Percentiles rank a stretch among this genome's conserved stretches.
These are phyloP conservation scores for Stichopus horrens DNA, from an alignment of 53 echinoderm and acorn worm species.

Conservation along the genomic window DNA sequence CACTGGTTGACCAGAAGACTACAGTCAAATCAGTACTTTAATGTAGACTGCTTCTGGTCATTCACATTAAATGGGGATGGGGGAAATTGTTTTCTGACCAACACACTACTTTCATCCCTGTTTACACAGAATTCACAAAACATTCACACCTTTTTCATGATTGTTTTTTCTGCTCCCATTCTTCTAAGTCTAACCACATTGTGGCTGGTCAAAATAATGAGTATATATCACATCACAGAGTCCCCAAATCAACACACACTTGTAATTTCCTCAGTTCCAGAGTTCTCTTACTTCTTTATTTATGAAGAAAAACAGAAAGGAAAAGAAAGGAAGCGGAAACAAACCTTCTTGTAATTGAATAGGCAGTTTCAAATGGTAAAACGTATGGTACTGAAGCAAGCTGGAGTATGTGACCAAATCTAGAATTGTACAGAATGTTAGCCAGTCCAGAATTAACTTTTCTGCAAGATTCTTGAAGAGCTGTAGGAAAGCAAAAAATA, in stretches of 20 bases:
- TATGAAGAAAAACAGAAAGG: background rate
- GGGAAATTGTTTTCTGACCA: too few species aligned
- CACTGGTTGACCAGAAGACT: too few species aligned
- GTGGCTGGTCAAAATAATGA: too few species aligned
- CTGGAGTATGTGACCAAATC: slow-evolving; percentile 60
- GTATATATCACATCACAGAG: background rate
- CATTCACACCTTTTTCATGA: too few species aligned
- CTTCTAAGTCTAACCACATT: too few species aligned
- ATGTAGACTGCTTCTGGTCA: too few species aligned
- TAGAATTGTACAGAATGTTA: slow-evolving; percentile 72
- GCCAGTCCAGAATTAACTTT: slow-evolving; percentile 73
- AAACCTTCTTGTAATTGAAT: slow-evolving; percentile 75
- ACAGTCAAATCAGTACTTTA: too few species aligned
- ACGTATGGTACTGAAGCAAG: slow-evolving; percentile 78
- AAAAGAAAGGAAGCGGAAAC: background rate
- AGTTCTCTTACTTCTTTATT: background rate
- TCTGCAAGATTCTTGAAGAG: slow-evolving; percentile 75
- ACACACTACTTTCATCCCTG: too few species aligned
- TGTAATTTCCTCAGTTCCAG: background rate
- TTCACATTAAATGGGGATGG: too few species aligned
- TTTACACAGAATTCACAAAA: too few species aligned
- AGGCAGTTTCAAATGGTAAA: slow-evolving; percentile 81
- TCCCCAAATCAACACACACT: background rate
- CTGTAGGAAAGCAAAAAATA: slow-evolving; percentile 47
- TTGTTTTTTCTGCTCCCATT: too few species aligned